These are phyloP conservation scores for Trichopria drosophilae DNA, from an alignment of 2,888 invertebrate genomes.

Conservation along the genomic window DNA sequence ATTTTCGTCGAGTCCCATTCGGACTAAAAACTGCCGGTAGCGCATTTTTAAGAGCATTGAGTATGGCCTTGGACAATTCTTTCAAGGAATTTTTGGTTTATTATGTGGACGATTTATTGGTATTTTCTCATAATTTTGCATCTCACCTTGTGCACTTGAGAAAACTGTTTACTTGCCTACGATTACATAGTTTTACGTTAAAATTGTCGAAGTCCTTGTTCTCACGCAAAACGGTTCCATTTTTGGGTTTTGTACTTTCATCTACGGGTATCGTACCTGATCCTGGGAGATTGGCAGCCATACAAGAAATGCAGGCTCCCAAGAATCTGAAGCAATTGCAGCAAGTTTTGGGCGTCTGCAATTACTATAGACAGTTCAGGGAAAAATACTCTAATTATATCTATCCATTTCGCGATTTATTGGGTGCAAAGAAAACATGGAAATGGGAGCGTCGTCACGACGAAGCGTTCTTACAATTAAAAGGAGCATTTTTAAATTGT, in stretches of 20 bases:
- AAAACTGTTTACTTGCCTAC: slow-evolving; percentile 29
- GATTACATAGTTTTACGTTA: slow-evolving; percentile 34
- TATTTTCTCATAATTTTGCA: slow-evolving; percentile 36
- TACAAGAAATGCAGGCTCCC: slow-evolving; percentile 34
- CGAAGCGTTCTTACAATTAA: slow-evolving; percentile 16
- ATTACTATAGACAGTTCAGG: slow-evolving; percentile 18
- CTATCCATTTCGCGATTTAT: slow-evolving; percentile 16
- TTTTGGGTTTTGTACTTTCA: slow-evolving; percentile 8
- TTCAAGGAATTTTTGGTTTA: too few relatives aligned
- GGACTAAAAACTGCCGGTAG: too few relatives aligned
- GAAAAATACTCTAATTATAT: slow-evolving; percentile 7
- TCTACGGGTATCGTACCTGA: slow-evolving; percentile 7
- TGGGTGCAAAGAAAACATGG: slow-evolving; percentile 11
- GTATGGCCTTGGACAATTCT: too few relatives aligned
- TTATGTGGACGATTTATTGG: slow-evolving; percentile 45
- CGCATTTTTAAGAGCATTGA: too few relatives aligned
- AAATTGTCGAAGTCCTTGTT: slow-evolving; percentile 39
- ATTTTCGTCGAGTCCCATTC: not conserved
- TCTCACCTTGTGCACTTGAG: slow-evolving; percentile 31
- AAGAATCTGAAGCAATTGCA: slow-evolving; percentile 36
- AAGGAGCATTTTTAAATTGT: slow-evolving; percentile 6
- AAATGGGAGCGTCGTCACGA: slow-evolving; percentile 10
- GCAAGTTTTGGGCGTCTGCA: slow-evolving; percentile 27
- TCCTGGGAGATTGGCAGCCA: slow-evolving; percentile 29
- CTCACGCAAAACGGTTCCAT: slow-evolving; percentile 11